Base-by-base conservation (phyloP, 2,888 invertebrate genomes). In the Pterostichus niger region DNA sequence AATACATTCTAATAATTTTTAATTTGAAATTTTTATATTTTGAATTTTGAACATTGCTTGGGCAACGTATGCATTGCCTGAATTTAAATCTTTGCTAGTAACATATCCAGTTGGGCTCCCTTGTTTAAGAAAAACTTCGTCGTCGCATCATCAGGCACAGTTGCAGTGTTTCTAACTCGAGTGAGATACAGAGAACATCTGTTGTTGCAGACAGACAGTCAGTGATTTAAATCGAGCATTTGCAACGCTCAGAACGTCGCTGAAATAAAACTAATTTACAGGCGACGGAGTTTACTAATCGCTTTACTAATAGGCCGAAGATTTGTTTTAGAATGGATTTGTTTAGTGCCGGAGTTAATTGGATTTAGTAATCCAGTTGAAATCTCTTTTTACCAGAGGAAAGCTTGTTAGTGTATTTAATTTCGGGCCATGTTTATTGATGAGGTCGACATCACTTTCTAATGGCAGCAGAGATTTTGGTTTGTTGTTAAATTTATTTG, bases 231-330 rank as follows among this genome's bases (percentile, higher is more conserved):
- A 71, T 71, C 44, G 68, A 71, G 68, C 68, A 71, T 71, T 71
- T 71, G 68, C 68, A 71, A 71, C 68, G 40, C 68, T 64, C 44
- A 40, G 11, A 15, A 17, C 68, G 40, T 71, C 68, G 68, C 44
- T 71, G 68, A 71, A 71, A 71, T 71, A 71, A 71, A 71, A 71
- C 44, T 71, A 44, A 71, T 71, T 71, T 71, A 71, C 68, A 71
- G 46, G 17, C 46, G 68, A 71, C 68, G 44, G 68, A 71, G 68
- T 71, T 71, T 71, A 71, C 68, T 71, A 71, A 71, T 71, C 68
- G 68, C 40, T 71, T 71, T 44, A 71, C 68, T 71, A 71, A 71
- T 71, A 71, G 68, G 44, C 68, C 44, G 68, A 71, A 71, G 68
- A 71, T 71, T 71, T 71, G 68, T 71, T 71, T 71, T 71, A 71